Conservation (phyloP, 1,140 invertebrate species). For the Doryteuthis pealeii region DNA sequence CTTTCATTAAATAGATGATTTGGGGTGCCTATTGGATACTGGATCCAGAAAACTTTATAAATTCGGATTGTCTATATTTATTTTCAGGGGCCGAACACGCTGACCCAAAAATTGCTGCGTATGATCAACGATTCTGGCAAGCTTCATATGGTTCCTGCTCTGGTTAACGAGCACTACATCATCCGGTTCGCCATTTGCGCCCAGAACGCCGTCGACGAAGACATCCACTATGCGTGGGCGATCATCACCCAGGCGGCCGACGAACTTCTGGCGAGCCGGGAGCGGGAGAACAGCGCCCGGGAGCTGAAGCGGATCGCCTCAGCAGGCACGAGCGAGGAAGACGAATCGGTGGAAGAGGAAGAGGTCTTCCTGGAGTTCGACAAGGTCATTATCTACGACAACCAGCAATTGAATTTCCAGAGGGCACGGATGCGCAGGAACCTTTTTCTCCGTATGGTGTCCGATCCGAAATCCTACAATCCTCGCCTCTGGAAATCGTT, state of each 20-base stretch:
- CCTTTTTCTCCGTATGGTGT: slow-evolving; percentile 93
- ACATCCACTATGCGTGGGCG: slow-evolving; percentile 87
- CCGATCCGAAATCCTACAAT: slow-evolving; percentile 94
- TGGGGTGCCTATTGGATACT: too few relatives aligned
- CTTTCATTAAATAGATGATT: too few relatives aligned
- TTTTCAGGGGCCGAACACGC: slow-evolving; percentile 80
- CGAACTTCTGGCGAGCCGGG: slow-evolving; percentile 14
- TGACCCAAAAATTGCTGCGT: slow-evolving; percentile 92
- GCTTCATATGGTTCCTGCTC: slow-evolving; percentile 95
- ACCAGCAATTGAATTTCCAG: slow-evolving; percentile 44
- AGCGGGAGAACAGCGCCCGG: slow-evolving; percentile 24
- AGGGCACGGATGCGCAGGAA: slow-evolving; percentile 67
- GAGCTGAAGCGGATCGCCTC: slow-evolving; percentile 26
- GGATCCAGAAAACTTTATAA: too few relatives aligned
- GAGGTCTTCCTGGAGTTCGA: slow-evolving; percentile 41
- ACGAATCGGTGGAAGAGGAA: slow-evolving; percentile 13
- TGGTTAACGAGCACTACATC: slow-evolving; percentile 80
- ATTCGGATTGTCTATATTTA: too few relatives aligned
- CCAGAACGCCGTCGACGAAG: slow-evolving; percentile 66
- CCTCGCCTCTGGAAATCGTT: slow-evolving; percentile 66
- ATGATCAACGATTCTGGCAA: slow-evolving; percentile 94
- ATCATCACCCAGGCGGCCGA: slow-evolving; percentile 29
- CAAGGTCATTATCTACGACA: slow-evolving; percentile 47
- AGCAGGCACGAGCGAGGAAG: slow-evolving; percentile 16
- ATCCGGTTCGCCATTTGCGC: slow-evolving; percentile 71